A percentile compares a stretch with the other conserved stretches of the same genome.
These are phyloP conservation scores for Forbesichthys agassizii DNA, from an alignment of 2,113 vertebrate species.

Conservation along the genomic window DNA sequence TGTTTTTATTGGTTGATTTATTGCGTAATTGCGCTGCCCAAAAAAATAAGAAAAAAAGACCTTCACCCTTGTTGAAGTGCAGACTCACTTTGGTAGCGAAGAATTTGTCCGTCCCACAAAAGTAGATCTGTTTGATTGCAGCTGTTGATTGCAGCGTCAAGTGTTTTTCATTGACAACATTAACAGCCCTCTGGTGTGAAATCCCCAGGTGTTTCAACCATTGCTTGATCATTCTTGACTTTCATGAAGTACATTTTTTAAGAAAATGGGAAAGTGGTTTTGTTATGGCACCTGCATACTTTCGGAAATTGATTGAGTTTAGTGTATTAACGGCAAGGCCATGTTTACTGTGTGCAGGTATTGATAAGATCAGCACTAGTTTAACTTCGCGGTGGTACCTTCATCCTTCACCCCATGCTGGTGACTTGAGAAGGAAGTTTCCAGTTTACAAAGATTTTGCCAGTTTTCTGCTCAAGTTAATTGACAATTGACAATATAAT, in stretches of 20 bases:
- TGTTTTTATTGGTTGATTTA: slow-evolving; percentile 91
- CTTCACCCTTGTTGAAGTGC: slow-evolving; percentile 80
- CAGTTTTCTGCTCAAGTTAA: slow-evolving; percentile 71
- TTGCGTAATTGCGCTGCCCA: slow-evolving; percentile 85
- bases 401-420: slow-evolving; percentile 61
- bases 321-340: neutral
- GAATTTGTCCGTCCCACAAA: slow-evolving; percentile 37
- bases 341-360: neutral
- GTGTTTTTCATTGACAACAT: slow-evolving; percentile 24
- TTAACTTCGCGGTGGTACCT: slow-evolving; percentile 19
- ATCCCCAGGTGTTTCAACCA: slow-evolving; percentile 18
- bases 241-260: slow-evolving; percentile 31
- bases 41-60: slow-evolving; percentile 86
- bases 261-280: neutral
- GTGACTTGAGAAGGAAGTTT: slow-evolving; percentile 70
- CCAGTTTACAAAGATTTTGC: slow-evolving; percentile 58
- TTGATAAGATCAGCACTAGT: too few species aligned
- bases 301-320: neutral
- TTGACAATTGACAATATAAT: slow-evolving; percentile 79
- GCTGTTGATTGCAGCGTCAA: slow-evolving; percentile 30
- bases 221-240: slow-evolving; percentile 25
- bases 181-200: slow-evolving; percentile 10
- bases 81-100: slow-evolving; percentile 21
- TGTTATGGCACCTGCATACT: neutral
- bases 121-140: slow-evolving; percentile 41